Conservation (phyloP, 2,888 invertebrate genomes). For the Orthosia incerta region DNA sequence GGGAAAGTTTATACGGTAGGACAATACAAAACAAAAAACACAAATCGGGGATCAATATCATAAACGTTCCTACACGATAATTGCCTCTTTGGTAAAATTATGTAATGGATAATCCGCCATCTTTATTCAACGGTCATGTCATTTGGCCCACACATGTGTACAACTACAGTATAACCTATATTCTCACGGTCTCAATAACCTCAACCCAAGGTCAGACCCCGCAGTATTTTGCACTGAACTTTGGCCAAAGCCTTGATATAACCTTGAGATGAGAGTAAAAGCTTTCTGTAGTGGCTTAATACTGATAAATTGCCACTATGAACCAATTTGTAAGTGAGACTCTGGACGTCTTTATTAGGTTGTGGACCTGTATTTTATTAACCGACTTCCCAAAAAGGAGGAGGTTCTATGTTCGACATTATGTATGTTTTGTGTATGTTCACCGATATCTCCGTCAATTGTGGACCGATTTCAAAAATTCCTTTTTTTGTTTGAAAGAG, state of each 20-base stretch:
- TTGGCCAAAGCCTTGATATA: conserved; percentile 13
- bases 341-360: not conserved
- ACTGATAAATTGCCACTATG: conserved; percentile 10
- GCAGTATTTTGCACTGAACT: conserved; percentile 28
- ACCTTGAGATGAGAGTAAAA: conserved; percentile 37
- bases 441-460: no score
- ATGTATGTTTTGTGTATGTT: no score
- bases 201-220: conserved; percentile 10
- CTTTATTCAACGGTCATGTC: not conserved
- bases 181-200: conserved; percentile 23
- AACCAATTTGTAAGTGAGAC: conserved; percentile 9
- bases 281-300: conserved; percentile 18
- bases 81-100: not conserved
- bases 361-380: no score
- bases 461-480: no score
- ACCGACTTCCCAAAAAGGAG: no score
- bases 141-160: conserved; percentile 18
- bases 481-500: no score
- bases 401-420: no score
- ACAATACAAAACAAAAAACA: no score
- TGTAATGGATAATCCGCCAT: not conserved
- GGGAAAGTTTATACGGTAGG: not conserved
- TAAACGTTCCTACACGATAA: no score
- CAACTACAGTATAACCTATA: conserved; percentile 15
- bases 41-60: no score